These are phyloP conservation scores for Ectemnius continuus DNA, from an alignment of 2,888 invertebrate genomes.

Conservation along the genomic window DNA sequence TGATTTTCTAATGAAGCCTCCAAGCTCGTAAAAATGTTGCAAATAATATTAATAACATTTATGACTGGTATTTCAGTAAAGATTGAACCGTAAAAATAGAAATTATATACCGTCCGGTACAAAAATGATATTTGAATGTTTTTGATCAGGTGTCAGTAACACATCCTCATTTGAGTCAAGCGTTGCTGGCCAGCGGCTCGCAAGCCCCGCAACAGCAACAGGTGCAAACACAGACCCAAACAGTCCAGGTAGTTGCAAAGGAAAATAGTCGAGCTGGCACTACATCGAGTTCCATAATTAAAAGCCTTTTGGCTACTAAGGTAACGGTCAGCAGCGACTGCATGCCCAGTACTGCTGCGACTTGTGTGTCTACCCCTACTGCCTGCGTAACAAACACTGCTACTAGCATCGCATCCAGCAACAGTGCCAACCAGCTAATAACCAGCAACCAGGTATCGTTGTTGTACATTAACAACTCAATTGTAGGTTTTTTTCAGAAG, in stretches of 20 bases:
- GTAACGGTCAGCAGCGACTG: slow-evolving; percentile 83
- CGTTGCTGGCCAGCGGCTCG: slow-evolving; percentile 79
- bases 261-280: slow-evolving; percentile 75
- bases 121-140: slow-evolving; percentile 11
- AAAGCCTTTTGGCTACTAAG: slow-evolving; percentile 96
- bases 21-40: too few relatives aligned
- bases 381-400: slow-evolving; percentile 78
- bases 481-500: slow-evolving; percentile 35
- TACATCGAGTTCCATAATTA: slow-evolving; percentile 90
- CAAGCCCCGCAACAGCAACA: slow-evolving; percentile 63
- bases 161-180: slow-evolving; percentile 83
- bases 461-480: slow-evolving; percentile 62
- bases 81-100: too few relatives aligned
- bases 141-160: slow-evolving; percentile 80
- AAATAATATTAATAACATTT: too few relatives aligned
- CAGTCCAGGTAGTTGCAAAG: slow-evolving; percentile 71
- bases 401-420: slow-evolving; percentile 77
- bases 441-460: slow-evolving; percentile 76
- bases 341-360: slow-evolving; percentile 78
- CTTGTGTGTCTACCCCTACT: slow-evolving; percentile 76
- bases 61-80: too few relatives aligned
- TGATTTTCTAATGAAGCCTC: too few relatives aligned
- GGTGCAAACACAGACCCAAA: slow-evolving; percentile 63
- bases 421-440: slow-evolving; percentile 78
- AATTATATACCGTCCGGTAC: too few relatives aligned